Percentiles rank a stretch among this genome's conserved stretches.
Evolutionary conservation across 2,113 vertebrate species (phyloP).

Genomic region (Chiloscyllium plagiosum): DNA sequence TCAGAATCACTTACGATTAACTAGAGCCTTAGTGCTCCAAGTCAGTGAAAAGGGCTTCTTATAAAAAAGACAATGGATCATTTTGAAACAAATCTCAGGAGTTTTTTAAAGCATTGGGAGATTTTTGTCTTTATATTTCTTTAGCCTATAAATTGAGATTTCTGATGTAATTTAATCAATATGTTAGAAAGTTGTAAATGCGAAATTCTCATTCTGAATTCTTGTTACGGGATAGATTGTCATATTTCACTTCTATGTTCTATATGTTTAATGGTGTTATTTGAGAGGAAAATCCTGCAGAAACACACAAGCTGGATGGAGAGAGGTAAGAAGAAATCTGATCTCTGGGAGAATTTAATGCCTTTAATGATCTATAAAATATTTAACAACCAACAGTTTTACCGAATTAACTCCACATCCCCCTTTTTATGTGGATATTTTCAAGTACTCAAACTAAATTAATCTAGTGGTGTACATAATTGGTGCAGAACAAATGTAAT

Average conservation of each 20-base stretch:
- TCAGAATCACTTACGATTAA: neutral
- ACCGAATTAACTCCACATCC: neutral
- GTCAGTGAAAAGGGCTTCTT: neutral
- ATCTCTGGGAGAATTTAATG: neutral
- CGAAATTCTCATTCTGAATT: neutral
- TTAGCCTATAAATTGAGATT: neutral
- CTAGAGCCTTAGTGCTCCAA: neutral
- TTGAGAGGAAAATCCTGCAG: neutral
- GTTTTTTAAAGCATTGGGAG: neutral
- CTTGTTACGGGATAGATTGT: neutral
- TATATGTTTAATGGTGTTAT: neutral
- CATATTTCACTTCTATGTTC: neutral
- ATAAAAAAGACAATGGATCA: neutral
- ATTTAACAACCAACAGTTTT: neutral
- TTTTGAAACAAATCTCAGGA: neutral
- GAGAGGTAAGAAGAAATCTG: neutral
- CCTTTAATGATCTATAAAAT: neutral
- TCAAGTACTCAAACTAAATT: neutral
- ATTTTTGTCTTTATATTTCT: neutral
- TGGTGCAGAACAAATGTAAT: neutral
- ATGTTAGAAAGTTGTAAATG: neutral
- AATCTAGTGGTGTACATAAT: neutral
- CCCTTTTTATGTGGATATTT: neutral
- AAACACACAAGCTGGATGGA: neutral
- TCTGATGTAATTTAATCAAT: neutral